Base-by-base conservation (phyloP, 2,797 vertebrate genomes). In the Channallabes apus region DNA sequence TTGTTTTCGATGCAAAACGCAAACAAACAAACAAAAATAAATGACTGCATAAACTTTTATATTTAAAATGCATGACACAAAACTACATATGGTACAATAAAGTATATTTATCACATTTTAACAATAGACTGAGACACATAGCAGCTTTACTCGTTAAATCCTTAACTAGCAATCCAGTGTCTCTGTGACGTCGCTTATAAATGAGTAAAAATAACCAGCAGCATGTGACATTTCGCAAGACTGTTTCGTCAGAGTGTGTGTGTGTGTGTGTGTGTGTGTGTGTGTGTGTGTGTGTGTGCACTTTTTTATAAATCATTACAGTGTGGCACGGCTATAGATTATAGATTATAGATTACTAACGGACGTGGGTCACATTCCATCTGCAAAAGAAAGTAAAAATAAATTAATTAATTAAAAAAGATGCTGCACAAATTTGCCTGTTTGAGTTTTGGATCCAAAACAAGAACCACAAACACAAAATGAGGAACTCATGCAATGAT, bases 401-500 rank as follows among this genome's bases (percentile, higher is more conserved):
- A 51, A 14, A n/a, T n/a, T n/a, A n/a, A n/a, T n/a, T n/a, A n/a
- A n/a, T n/a, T n/a, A 35, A 20, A 38, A 35, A 27, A 76, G 3
- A 29, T 0, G 27, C 58, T 65, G 59, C 24, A 80, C 24, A 65
- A 51, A 68, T 68, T 11, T 56, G 20, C 12, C 9, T n/a, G 12
- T 38, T 46, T 72, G 38, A 46, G 64, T 54, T 20, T n/a, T 3
- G 24, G 58, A 27, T 18, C 41, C 15, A 54, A 35, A 62, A 35
- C 62, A 80, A 82, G 77, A 82, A 82, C 6, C 3, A 18, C 41
- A 76, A 62, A 46, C 85, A 65, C 41, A 64, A 83, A 87, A 79
- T 71, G 46, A 83, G 79, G 84, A 88, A 82, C 69, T 75, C 9
- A 46, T 75, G 69, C 79, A 73, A 75, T 82, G n/a, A 82, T n/a